Conservation (phyloP, 2,113 vertebrate species). For the Prionailurus viverrinus region DNA sequence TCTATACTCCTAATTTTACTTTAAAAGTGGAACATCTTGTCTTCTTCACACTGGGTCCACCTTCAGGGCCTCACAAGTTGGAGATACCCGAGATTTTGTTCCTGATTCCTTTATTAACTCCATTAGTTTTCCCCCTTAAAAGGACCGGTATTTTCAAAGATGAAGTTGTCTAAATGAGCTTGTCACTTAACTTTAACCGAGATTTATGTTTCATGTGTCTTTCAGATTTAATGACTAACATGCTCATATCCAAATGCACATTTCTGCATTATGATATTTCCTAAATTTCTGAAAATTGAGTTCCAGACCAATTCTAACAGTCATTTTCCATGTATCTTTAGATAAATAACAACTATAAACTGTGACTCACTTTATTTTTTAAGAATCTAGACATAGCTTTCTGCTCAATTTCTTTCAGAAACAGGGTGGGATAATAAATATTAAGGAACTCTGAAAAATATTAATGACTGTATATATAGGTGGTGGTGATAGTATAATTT, state of each 20-base stretch:
- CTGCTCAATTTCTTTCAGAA: neutral
- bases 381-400: neutral
- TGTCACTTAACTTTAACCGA: neutral
- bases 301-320: neutral
- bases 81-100: neutral
- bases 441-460: constrained; percentile 30
- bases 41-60: neutral
- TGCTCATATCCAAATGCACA: neutral
- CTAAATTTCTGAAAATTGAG: neutral
- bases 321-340: neutral
- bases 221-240: neutral
- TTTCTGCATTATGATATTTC: neutral
- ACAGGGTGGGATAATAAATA: neutral
- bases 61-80: neutral
- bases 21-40: neutral
- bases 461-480: neutral
- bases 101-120: neutral
- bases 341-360: neutral
- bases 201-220: neutral
- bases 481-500: neutral
- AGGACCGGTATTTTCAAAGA: neutral
- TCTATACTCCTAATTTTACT: neutral
- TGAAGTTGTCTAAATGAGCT: neutral
- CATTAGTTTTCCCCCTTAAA: neutral
- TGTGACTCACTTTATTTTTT: neutral